A percentile compares a stretch with the other conserved stretches of the same genome.
phyloP scores from a whole-genome alignment of 2,888 invertebrate genomes.

The Caradrina kadenii region DNA sequence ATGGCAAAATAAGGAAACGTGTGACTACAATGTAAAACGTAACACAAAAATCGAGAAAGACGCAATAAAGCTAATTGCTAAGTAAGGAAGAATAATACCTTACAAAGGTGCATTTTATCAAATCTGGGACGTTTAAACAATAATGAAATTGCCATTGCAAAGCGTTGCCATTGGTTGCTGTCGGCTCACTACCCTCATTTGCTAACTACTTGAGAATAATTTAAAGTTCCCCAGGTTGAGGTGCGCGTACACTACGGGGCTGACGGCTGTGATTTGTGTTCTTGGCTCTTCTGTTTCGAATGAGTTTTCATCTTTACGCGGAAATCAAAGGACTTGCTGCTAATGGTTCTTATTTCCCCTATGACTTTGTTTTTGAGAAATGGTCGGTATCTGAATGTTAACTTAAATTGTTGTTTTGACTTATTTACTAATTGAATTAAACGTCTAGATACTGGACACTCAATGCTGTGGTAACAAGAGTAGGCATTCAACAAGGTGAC shows the following conservation, averaged over 20 bases:
- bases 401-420: too few species aligned
- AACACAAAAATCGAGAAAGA: slow-evolving; percentile 13
- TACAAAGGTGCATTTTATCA: slow-evolving; percentile 52
- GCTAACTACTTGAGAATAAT: slow-evolving; percentile 53
- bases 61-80: slow-evolving; percentile 50
- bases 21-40: slow-evolving; percentile 16
- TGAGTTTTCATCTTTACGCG: slow-evolving; percentile 2
- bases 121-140: slow-evolving; percentile 55
- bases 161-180: slow-evolving; percentile 53
- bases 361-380: neutral
- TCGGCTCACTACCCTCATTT: slow-evolving; percentile 53
- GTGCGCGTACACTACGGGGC: slow-evolving; percentile 11
- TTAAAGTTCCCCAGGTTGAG: slow-evolving; percentile 44
- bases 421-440: too few species aligned
- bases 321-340: neutral
- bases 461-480: too few species aligned
- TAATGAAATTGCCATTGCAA: slow-evolving; percentile 54
- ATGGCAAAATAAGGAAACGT: slow-evolving; percentile 18
- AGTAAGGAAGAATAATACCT: slow-evolving; percentile 52
- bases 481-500: neutral
- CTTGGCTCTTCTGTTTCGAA: neutral
- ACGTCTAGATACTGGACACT: too few species aligned
- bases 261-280: slow-evolving; percentile 4
- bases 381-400: too few species aligned
- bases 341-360: neutral